Evolutionary conservation across 1,140 invertebrate genomes (phyloP).

Genomic region (Araneus ventricosus): DNA sequence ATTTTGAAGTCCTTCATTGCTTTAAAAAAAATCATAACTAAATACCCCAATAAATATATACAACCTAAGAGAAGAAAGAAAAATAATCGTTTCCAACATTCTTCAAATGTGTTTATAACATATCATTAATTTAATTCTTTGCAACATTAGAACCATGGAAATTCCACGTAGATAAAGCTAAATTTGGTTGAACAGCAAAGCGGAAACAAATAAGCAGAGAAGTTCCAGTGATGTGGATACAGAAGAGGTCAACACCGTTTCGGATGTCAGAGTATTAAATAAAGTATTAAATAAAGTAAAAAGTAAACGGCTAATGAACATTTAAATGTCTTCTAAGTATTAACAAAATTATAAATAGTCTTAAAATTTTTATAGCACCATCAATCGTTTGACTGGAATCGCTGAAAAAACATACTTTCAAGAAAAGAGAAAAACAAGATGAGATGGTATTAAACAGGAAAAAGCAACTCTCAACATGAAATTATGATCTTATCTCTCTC

Average conservation of each 20-base stretch:
- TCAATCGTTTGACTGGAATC: too few species aligned
- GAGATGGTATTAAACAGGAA: too few species aligned
- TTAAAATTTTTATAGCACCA: too few species aligned
- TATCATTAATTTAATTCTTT: neutral
- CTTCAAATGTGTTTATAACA: neutral
- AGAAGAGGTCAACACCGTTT: neutral
- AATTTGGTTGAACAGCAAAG: slow-evolving; percentile 19
- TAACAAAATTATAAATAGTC: too few species aligned
- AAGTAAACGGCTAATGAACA: slow-evolving; percentile 1
- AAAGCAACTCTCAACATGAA: too few species aligned
- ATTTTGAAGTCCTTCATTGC: neutral
- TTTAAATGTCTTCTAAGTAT: too few species aligned
- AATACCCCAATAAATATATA: neutral
- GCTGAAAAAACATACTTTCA: too few species aligned
- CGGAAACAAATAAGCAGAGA: neutral
- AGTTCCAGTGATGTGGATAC: neutral
- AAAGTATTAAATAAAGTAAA: neutral
- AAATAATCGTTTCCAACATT: neutral
- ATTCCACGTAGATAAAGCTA: neutral
- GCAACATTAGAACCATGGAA: neutral
- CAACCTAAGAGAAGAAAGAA: neutral
- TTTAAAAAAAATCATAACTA: neutral
- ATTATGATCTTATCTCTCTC: too few species aligned
- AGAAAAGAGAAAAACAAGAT: too few species aligned
- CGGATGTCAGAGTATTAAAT: neutral